Evolutionary conservation across 23 tunicate species (phyloP).

Genomic region (Aplidium turbinatum): DNA sequence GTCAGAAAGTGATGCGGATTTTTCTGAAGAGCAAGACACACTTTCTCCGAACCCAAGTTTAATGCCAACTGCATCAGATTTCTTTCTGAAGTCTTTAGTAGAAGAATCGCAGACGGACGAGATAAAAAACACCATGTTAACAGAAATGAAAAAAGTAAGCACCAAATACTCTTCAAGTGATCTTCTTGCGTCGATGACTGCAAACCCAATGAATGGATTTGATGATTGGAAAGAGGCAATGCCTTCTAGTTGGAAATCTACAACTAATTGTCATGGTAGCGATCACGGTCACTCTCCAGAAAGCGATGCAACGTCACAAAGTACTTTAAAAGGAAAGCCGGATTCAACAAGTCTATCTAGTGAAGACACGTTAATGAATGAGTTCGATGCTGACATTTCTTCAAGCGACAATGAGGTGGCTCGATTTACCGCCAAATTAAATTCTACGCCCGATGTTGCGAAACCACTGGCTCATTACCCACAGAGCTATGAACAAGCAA

Average conservation of each 20-base stretch:
- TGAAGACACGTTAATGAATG: constrained; percentile 38
- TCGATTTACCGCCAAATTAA: no score
- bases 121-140: constrained; percentile 49
- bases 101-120: constrained; percentile 19
- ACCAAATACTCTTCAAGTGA: constrained; percentile 15
- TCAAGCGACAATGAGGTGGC: no score
- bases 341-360: constrained; percentile 16
- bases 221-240: constrained; percentile 17
- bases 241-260: constrained; percentile 15
- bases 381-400: constrained; percentile 12
- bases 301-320: constrained; percentile 21
- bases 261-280: no score
- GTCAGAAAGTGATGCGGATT: no score
- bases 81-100: constrained; percentile 22
- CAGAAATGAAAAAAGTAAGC: constrained; percentile 58
- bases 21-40: no score
- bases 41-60: no score
- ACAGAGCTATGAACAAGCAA: no score
- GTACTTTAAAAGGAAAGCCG: constrained; percentile 24
- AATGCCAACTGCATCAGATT: no score
- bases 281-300: no score
- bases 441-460: no score
- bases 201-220: not conserved
- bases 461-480: no score
- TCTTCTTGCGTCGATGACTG: not conserved